phyloP scores from a whole-genome alignment of 2,888 invertebrate species.

The Agrotis clavis region DNA sequence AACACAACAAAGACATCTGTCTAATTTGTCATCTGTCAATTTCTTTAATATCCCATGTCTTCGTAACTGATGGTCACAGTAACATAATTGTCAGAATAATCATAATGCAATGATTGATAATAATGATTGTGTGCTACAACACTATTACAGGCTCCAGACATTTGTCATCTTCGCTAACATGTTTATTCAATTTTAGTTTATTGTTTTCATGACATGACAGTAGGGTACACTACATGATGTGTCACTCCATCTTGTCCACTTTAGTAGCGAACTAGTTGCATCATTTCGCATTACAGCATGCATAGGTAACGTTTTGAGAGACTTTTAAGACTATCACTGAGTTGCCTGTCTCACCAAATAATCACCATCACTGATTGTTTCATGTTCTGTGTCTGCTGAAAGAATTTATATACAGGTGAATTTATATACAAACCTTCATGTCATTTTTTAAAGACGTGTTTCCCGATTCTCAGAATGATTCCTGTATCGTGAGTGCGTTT shows the following conservation, averaged over 20 bases:
- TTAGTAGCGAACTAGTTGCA: no score
- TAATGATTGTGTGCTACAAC: conserved; percentile 60
- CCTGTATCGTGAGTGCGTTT: no score
- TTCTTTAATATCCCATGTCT: conserved; percentile 9
- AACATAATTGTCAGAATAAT: conserved; percentile 31
- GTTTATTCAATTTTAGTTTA: conserved; percentile 49
- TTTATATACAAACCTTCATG: not conserved
- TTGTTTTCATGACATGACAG: conserved; percentile 31
- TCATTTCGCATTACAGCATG: no score
- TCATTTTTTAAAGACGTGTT: no score
- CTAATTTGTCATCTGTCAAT: not conserved
- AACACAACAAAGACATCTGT: no score
- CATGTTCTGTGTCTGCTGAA: not conserved
- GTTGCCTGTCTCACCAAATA: no score
- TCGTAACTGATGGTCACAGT: conserved; percentile 26
- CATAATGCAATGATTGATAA: conserved; percentile 57
- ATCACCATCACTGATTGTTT: conserved; percentile 20
- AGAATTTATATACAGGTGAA: not conserved
- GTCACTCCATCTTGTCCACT: no score
- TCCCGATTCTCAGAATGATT: no score
- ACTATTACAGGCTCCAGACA: conserved; percentile 51
- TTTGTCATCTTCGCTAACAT: conserved; percentile 46
- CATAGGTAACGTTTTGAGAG: no score
- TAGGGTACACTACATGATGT: no score
- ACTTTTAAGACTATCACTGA: no score